Base-by-base conservation (phyloP, 1,140 invertebrate genomes). In the Wasmannia auropunctata region DNA sequence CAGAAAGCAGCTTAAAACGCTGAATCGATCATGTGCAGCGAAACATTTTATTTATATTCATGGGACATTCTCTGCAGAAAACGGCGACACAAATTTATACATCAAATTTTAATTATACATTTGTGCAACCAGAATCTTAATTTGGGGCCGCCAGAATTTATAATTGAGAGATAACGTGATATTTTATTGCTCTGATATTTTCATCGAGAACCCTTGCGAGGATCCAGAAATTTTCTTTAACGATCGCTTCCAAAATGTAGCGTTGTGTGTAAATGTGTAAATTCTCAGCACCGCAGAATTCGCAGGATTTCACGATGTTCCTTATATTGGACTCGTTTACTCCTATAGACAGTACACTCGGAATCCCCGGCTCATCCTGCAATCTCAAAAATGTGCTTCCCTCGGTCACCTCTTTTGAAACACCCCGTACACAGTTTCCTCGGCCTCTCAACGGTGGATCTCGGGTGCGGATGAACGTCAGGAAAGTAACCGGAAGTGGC, bases 401-500 rank as follows among this genome's bases (percentile, higher is more conserved):
- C n/a, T n/a, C 28, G 10, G 14, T 25, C 19, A 19, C 37, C 7
- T 74, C 40, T 58, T 74, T 74, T 51, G 51, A 14, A 70, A 74
- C 40, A 60, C 14, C 67, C 19, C 63, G 49, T 67, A 43, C 62
- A 70, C 63, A 63, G 25, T 77, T 43, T 46, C 7, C 11, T 22
- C 25, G 28, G 75, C 19, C 25, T 63, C 75, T 46, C 51, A 28
- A 37, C 34, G 49, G 22, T 34, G 67, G 28, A 77, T 49, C 34
- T 49, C 43, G 10, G 14, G 46, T 28, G 54, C 76, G 63, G 69
- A 69, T 86, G 25, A 72, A 89, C 70, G 87, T 89, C 88, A 72
- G 85, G 74, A 89, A 84, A 89, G 88, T 90, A 90, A 81, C 89
- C 77, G 77, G 86, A 88, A 91, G 84, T 84, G 83, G 49, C 37